These are phyloP conservation scores for Pseudorasbora parva DNA, from an alignment of 2,113 vertebrate species.

Conservation along the genomic window DNA sequence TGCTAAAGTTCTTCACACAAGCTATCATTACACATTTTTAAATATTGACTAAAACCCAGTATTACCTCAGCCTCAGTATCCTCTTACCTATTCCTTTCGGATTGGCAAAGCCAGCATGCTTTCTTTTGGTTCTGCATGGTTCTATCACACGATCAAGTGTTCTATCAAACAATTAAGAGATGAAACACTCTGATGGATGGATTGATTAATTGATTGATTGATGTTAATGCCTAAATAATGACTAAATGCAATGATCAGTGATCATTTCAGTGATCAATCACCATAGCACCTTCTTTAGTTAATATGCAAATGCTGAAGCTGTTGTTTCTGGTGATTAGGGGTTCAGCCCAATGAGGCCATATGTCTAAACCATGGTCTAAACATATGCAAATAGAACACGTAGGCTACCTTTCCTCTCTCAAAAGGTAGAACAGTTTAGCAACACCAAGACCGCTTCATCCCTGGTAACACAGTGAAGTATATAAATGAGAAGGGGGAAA, in stretches of 20 bases:
- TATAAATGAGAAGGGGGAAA: neutral
- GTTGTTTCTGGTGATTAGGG: neutral
- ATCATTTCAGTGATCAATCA: neutral
- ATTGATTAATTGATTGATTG: too few species aligned
- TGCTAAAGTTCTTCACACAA: neutral
- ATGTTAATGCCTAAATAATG: too few species aligned
- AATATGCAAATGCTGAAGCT: constrained; percentile 6
- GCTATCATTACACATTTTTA: neutral
- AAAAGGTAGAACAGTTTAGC: neutral
- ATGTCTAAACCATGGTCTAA: too few species aligned
- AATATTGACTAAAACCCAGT: neutral
- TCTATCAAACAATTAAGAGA: neutral
- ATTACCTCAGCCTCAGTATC: neutral
- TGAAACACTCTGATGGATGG: neutral
- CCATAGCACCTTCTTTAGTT: neutral
- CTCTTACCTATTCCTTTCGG: neutral
- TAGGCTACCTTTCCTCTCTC: neutral
- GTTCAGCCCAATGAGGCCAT: neutral
- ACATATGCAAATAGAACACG: neutral
- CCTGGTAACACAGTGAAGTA: neutral
- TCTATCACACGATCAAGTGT: too few species aligned
- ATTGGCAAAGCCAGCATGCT: too few species aligned
- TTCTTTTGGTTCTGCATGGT: neutral
- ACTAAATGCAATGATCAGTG: neutral
- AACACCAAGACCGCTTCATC: neutral